These are phyloP conservation scores for Lampris incognitus DNA, from an alignment of 2,113 vertebrate species.

Conservation along the genomic window DNA sequence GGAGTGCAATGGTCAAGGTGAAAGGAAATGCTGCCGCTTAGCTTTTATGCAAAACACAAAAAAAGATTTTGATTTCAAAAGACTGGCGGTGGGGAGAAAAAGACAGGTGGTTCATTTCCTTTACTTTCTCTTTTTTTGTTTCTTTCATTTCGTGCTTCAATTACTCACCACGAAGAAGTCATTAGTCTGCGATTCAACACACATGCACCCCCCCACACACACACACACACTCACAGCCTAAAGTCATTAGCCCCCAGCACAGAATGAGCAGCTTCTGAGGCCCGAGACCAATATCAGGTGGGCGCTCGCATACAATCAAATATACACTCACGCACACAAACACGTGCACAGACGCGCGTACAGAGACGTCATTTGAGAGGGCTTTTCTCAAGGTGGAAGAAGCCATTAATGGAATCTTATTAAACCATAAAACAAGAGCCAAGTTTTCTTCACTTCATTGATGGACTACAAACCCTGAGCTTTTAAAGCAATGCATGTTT, in stretches of 20 bases:
- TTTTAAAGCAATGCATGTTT: slow-evolving; percentile 69
- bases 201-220: slow-evolving; percentile 9
- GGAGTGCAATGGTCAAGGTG: slow-evolving; percentile 37
- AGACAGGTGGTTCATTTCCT: slow-evolving; percentile 44
- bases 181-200: slow-evolving; percentile 52
- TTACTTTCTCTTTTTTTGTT: slow-evolving; percentile 36
- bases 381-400: slow-evolving; percentile 67
- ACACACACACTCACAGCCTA: slow-evolving; percentile 11
- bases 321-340: background rate
- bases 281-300: slow-evolving; percentile 32
- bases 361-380: slow-evolving; percentile 38
- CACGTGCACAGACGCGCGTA: slow-evolving; percentile 2
- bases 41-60: background rate
- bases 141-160: slow-evolving; percentile 53
- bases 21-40: background rate
- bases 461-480: slow-evolving; percentile 59
- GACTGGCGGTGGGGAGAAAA: slow-evolving; percentile 6
- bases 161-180: slow-evolving; percentile 54
- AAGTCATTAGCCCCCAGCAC: slow-evolving; percentile 22
- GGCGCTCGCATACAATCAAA: slow-evolving; percentile 15
- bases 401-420: slow-evolving; percentile 72
- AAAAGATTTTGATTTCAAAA: slow-evolving; percentile 8
- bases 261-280: slow-evolving; percentile 36
- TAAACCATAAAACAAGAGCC: slow-evolving; percentile 72
- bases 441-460: slow-evolving; percentile 65